phyloP scores from a whole-genome alignment of 2,797 vertebrate species.

The Gouania willdenowi region DNA sequence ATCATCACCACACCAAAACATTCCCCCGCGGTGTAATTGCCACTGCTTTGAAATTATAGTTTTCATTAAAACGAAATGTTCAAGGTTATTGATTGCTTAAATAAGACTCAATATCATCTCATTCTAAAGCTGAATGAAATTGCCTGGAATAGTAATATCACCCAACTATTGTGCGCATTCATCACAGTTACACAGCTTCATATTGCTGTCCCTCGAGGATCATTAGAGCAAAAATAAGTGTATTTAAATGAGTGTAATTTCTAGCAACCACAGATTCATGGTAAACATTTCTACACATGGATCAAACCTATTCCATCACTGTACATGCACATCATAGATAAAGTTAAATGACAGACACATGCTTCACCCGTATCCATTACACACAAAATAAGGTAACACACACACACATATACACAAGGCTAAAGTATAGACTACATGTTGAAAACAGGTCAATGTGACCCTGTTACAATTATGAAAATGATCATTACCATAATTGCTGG shows the following conservation, averaged over 20 bases:
- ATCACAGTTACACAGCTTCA: slow-evolving; percentile 66
- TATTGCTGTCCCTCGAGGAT: slow-evolving; percentile 58
- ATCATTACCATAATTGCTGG: slow-evolving; percentile 46
- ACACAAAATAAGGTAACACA: slow-evolving; percentile 31
- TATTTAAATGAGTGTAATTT: slow-evolving; percentile 74
- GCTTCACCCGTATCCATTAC: slow-evolving; percentile 12
- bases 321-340: slow-evolving; percentile 28
- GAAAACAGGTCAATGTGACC: slow-evolving; percentile 16
- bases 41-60: slow-evolving; percentile 79
- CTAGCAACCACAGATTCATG: slow-evolving; percentile 52
- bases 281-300: slow-evolving; percentile 58
- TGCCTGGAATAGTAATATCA: slow-evolving; percentile 74
- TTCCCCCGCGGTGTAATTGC: slow-evolving; percentile 76
- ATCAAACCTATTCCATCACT: slow-evolving; percentile 43
- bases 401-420: slow-evolving; percentile 5
- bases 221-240: slow-evolving; percentile 70
- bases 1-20: slow-evolving; percentile 73
- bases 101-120: slow-evolving; percentile 78
- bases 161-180: slow-evolving; percentile 66
- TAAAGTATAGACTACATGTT: slow-evolving; percentile 11
- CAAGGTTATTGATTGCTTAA: slow-evolving; percentile 80
- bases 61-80: slow-evolving; percentile 83
- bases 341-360: slow-evolving; percentile 28
- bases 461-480: slow-evolving; percentile 30
- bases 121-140: slow-evolving; percentile 75